Base-by-base conservation (phyloP, 2,888 invertebrate genomes). In the Agrochola macilenta region DNA sequence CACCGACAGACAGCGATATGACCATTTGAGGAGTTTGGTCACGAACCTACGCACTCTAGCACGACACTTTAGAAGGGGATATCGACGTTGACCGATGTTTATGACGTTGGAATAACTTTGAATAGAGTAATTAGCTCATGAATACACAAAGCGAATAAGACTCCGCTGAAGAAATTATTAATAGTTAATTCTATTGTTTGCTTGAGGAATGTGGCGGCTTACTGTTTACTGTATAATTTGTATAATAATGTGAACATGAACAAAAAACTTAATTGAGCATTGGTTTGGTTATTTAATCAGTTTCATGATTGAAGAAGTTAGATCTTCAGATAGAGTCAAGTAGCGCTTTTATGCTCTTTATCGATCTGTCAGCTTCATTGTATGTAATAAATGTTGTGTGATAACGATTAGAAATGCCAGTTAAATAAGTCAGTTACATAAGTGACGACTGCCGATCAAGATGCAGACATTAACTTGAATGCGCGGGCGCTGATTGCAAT, bases 91-190 rank as follows among this genome's bases (percentile, higher is more conserved):
- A 95, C 93, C 94, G 94, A 95, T 94, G 93, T 92, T 95, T 96
- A 95, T 96, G 96, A 95, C 93, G 93, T 94, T 95, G 89, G 96
- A 96, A 96, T 96, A 96, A 95, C 95, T 96, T 94, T 96, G 95
- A 96, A 96, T 96, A 93, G 92, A 90, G 91, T 96, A 95, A 96
- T 96, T 96, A 96, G 92, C 92, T 94, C 90, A 94, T 94, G 94
- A 96, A 94, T 95, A 94, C 92, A 92, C 91, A 93, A 91, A 90
- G 92, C 91, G 92, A 93, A 94, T 93, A 92, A 91, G 86, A 89
- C 83, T 89, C 91, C 87, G 81, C 87, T 88, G 88, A 89, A 91
- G 89, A 92, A 90, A 93, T 93, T 93, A 93, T 91, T 92, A 92
- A 92, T 91, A 91, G 84, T 90, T 89, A 89, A 90, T 87, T 90